Percentiles rank a stretch among this genome's conserved stretches.
Conservation (phyloP, 2,888 invertebrate species). For the Callinectes sapidus region DNA sequence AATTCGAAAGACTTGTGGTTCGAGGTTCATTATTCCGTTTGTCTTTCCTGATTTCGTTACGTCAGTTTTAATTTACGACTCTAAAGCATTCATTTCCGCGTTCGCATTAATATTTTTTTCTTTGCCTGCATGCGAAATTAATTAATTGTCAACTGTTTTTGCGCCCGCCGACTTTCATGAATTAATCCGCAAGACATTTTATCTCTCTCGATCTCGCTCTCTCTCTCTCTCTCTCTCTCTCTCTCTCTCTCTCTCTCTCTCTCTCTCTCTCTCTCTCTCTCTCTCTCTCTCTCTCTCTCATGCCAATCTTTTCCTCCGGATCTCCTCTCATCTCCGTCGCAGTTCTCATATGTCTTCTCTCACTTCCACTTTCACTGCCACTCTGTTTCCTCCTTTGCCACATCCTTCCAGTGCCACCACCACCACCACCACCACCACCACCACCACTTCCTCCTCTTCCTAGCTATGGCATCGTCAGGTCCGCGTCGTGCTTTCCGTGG, state of each 20-base stretch:
- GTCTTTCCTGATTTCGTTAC: not conserved
- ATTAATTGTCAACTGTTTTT: not conserved
- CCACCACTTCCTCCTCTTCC: not conserved
- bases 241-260: slow-evolving; percentile 25
- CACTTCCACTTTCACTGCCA: not conserved
- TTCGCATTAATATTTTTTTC: not conserved
- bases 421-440: not conserved
- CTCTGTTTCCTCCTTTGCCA: not conserved
- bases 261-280: slow-evolving; percentile 25
- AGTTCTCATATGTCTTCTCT: not conserved
- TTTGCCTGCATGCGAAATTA: not conserved
- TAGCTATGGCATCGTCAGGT: not conserved
- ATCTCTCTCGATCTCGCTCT: not conserved
- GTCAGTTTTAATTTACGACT: not conserved
- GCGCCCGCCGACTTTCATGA: not conserved
- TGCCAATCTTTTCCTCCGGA: not conserved
- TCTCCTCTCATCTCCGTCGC: not conserved
- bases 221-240: slow-evolving; percentile 24
- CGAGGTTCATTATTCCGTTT: not conserved
- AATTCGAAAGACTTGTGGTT: not conserved
- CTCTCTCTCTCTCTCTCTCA: not conserved
- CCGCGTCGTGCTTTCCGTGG: not conserved
- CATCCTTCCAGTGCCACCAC: not conserved
- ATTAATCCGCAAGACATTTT: not conserved
- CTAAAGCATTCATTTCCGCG: not conserved